Percentiles rank a stretch among this genome's conserved stretches.
These are phyloP conservation scores for Folsomia candida DNA, from an alignment of 2,888 invertebrate species.

Conservation along the genomic window DNA sequence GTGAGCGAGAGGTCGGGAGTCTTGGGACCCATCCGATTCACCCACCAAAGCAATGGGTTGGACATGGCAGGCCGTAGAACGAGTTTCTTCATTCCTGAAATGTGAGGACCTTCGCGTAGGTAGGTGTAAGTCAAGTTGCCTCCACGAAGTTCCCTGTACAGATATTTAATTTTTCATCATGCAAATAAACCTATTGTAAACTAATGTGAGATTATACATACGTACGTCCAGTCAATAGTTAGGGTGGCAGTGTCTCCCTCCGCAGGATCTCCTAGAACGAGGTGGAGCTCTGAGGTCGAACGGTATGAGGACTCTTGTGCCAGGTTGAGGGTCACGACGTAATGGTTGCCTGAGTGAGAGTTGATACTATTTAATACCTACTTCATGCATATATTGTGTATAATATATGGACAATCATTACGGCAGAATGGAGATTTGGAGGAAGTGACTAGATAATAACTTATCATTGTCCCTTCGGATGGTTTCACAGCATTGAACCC, in stretches of 20 bases:
- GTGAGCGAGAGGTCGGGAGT: conserved; percentile 30
- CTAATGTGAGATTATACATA: conserved; percentile 7
- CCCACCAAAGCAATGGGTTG: conserved; percentile 42
- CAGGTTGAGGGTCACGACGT: conserved; percentile 71
- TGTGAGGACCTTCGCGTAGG: conserved; percentile 27
- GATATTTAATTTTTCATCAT: neutral
- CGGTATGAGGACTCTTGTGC: conserved; percentile 68
- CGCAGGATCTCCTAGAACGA: conserved; percentile 28
- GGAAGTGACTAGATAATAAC: conserved; percentile 71
- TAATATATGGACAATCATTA: conserved; percentile 54
- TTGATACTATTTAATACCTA: neutral
- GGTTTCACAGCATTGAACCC: conserved; percentile 47
- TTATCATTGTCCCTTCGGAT: conserved; percentile 56
- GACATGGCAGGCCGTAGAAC: conserved; percentile 33
- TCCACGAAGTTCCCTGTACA: conserved; percentile 52
- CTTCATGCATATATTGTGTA: neutral
- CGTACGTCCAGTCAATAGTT: conserved; percentile 32
- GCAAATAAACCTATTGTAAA: neutral
- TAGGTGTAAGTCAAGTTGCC: conserved; percentile 27
- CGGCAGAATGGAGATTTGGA: conserved; percentile 72
- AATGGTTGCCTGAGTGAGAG: conserved; percentile 75
- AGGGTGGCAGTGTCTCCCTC: conserved; percentile 12
- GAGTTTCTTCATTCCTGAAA: conserved; percentile 16
- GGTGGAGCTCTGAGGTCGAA: conserved; percentile 29
- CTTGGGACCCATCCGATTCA: conserved; percentile 25